Conservation (phyloP, 1,140 invertebrate genomes). For the Leptinotarsa defecta region DNA sequence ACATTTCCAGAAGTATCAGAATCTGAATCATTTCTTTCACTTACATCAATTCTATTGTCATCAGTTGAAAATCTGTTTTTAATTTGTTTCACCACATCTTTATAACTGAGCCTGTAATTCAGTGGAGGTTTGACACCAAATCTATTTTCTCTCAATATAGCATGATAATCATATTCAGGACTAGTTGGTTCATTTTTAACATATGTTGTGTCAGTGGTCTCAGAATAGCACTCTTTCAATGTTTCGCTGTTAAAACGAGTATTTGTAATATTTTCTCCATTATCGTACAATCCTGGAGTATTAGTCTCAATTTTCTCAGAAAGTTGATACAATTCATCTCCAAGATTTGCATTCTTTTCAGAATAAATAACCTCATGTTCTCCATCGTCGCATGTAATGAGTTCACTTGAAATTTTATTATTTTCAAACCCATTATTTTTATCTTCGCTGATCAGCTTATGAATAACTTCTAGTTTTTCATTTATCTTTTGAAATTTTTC, state of each 20-base stretch:
- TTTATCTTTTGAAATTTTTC: conserved; percentile 5
- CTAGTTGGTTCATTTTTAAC: background rate
- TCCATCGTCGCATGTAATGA: background rate
- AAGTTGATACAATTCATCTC: too few relatives aligned
- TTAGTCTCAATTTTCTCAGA: too few relatives aligned
- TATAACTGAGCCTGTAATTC: conserved; percentile 32
- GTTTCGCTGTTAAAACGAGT: too few relatives aligned
- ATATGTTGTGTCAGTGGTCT: background rate
- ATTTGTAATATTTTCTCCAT: too few relatives aligned
- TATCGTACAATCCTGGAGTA: too few relatives aligned
- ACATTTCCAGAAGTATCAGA: background rate
- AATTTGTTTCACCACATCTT: conserved; percentile 36
- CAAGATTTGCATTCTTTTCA: too few relatives aligned
- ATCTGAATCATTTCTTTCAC: background rate
- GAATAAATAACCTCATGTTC: too few relatives aligned
- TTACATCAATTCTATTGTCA: background rate
- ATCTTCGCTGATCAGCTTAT: conserved; percentile 16
- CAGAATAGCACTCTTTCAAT: background rate
- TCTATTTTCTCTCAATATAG: conserved; percentile 37
- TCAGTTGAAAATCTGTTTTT: conserved; percentile 27
- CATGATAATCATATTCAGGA: conserved; percentile 14
- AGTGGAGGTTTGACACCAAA: conserved; percentile 36
- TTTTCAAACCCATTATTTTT: background rate
- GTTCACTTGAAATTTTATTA: background rate
- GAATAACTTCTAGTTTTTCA: conserved; percentile 12